Evolutionary conservation across 2,113 vertebrate species (phyloP), one percentile per base, ranked within the genome.

Genomic region (Pseudonaja textilis): DNA sequence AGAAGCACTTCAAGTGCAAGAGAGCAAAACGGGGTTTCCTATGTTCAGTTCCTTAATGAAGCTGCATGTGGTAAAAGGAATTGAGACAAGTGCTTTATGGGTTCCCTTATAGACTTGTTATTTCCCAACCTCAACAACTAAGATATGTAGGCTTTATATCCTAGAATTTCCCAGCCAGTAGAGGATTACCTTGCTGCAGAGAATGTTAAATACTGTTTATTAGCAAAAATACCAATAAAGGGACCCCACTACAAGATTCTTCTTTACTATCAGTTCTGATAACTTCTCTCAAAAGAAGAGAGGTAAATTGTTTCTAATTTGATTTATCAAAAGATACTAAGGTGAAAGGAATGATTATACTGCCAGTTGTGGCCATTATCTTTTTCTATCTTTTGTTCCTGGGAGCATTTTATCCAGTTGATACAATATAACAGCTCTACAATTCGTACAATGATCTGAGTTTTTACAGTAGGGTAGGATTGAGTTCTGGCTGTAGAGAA

Each of bases 191-290:
- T 98, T 0, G 98, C 98, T 87, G 98, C 98, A 0, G 98, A 97
- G 5, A 98, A 98, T 94, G 97, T 97, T 92, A 99, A 96, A 94
- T 98, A 98, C 95, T 99, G 98, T 96, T 98, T 99, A 93, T 99
- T 99, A 96, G 98, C 98, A 97, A 9, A 50, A 98, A 99, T 96
- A 99, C 97, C 94, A 99, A 97, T 93, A 99, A 95, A 0, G 98
- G 98, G 55, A 99, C 98, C 0, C 98, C 98, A 0, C 88, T 14
- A 74, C 97, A 56, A 98, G 98, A 85, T 97, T 98, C 91, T 98
- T 98, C 2, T 98, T 98, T 16, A 98, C 97, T 0, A 98, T 97
- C 93, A 99, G 97, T 89, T 99, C 98, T 0, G 98, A 98, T 95
- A 98, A 97, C 95, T 99, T 98, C 98, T 99, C 95, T 89, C 91